Base-by-base conservation (phyloP, 2,797 vertebrate genomes). In the Siniperca undulata region DNA sequence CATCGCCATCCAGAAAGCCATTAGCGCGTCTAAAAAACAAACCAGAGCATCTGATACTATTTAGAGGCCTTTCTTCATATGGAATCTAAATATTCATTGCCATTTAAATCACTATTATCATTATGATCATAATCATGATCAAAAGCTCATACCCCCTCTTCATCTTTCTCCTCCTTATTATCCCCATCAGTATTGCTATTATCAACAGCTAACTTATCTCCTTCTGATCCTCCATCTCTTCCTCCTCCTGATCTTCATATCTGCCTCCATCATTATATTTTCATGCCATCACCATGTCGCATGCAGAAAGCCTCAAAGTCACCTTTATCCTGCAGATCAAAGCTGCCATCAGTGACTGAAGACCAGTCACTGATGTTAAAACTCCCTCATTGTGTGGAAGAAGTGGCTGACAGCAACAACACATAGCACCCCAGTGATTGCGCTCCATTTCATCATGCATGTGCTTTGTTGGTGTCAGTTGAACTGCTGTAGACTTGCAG, bases 391-490 rank as follows among this genome's bases (percentile, higher is more conserved):
- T 80, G 83, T 77, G 69, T 82, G 69, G 53, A 77, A 86, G 83
- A 77, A 83, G 75, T 64, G 56, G 19, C 75, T 91, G 90, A 88
- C 83, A 78, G 68, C 83, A 78, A 66, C 83, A 69, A 72, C 64
- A 71, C 82, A 58, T 24, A 14, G 38, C 70, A 36, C 72, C 66
- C 48, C 59, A 17, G 73, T 1, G 55, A 77, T 95, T 95, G 86
- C 93, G 17, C 52, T 52, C 70, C 80, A 82, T 95, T 95, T 92
- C 95, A 95, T 95, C 94, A 95, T 88, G 74, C 84, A 5, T 61
- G 40, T 38, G 76, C 86, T 89, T 88, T 84, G 78, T 90, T 79
- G 79, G 83, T 68, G 81, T 84, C 71, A 36, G 74, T 38, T 64
- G 74, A 82, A 66, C 69, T 60, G 86, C 85, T 48, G 70, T 22